Base-by-base conservation (phyloP, 2,797 vertebrate species). In the Acomys russatus region DNA sequence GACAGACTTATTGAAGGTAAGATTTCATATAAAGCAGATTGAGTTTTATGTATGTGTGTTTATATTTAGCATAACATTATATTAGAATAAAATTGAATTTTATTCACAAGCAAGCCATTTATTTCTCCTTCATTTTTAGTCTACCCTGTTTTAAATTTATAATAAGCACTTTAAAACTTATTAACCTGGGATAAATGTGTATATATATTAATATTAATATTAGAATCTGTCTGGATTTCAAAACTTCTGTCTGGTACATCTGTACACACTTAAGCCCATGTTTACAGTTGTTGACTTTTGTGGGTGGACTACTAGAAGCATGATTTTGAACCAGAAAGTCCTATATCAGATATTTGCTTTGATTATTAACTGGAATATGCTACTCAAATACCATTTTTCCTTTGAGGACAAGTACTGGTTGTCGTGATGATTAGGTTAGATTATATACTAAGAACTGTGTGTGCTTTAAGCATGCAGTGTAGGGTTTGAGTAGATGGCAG, bases 1-100 rank as follows among this genome's bases (percentile, higher is more conserved):
- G 92, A 90, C 97, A 70, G 99, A 99, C 95, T 96, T 99, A 92
- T 96, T 99, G 90, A 98, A 98, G 98, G 99, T 99, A 98, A 98
- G 96, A 96, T 97, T 96, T 91, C 79, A n/a, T 70, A 74, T 96
- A 95, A 61, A 77, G 12, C 90, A 78, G 38, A 83, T 0, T 88
- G 78, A 96, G 12, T 59, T 88, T 33, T 61, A 1, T 85, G 44
- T 92, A 33, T 89, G 22, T 88, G 38, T 38, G 2, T 82, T 96
- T 82, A 20, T 17, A 23, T 8, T 89, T 89, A 94, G 76, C 6
- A 38, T 87, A 68, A 80, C 23, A 79, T 82, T 91, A 79, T 90
- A n/a, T 88, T 87, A 9, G 54, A 88, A 73, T 73, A 73, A 61
- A 74, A 61, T 74, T 59, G 35, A 74, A 59, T 94, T 44, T 78